Evolutionary conservation across 2,888 invertebrate species (phyloP), one percentile per base, ranked within the genome.

Genomic region (Chloroclysta siterata): DNA sequence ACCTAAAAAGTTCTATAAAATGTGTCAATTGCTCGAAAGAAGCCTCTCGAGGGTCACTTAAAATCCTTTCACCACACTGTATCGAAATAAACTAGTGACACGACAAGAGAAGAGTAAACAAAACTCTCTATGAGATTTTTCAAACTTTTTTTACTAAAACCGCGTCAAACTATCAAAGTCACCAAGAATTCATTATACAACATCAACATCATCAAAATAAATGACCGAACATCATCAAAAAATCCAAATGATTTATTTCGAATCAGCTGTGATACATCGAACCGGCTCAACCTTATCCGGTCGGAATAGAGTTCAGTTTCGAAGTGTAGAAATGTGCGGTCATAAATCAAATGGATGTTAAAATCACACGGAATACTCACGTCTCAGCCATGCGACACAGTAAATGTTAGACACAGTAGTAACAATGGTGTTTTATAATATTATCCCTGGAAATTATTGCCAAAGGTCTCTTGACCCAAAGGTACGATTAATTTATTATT

Each of bases 271-370:
- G 53, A 46, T 29, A 47, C 33, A 51, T 28, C 47, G 22, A 28
- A 53, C n/a, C n/a, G 5, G 42, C 15, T 47, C 5, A 11, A 5
- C 58, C 46, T 54, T 63, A 63, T 59, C 4, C n/a, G 44, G 39
- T 14, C 4, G 39, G n/a, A 0, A 54, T 59, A 63, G 46, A 54
- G 59, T 28, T 33, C 22, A 60, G 42, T 48, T 53, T 53, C 13
- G 22, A 11, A 56, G 29, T 14, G 29, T 15, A 44, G 11, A 55
- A 36, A 56, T 48, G 50, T 44, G n/a, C 15, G 22, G 5, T 56
- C 46, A 33, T 64, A 55, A 64, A 64, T 64, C 64, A 64, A 48
- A 42, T 53, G 15, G 48, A 64, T 64, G 55, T 60, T 64, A 53
- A 56, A 64, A 64, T 64, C 64, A 60, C 63, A 55, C 64, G 42